These are phyloP conservation scores for Manacus vitellinus DNA, from an alignment of 2,113 vertebrate species.

Conservation along the genomic window DNA sequence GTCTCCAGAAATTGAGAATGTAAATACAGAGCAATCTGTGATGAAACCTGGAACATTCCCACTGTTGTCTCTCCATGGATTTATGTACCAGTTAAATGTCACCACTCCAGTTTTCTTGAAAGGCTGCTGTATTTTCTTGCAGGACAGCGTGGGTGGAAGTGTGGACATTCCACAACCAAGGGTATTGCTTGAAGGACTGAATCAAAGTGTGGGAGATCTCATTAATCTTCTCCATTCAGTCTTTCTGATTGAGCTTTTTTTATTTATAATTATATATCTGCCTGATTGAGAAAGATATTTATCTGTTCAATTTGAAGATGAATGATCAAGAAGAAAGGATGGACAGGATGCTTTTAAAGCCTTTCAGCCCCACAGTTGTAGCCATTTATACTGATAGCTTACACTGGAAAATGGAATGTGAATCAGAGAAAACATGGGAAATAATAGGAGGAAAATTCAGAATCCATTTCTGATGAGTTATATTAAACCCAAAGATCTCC, in stretches of 20 bases:
- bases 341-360: slow-evolving; percentile 38
- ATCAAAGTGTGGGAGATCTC: slow-evolving; percentile 5
- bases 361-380: slow-evolving; percentile 11
- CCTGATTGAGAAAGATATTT: slow-evolving; percentile 43
- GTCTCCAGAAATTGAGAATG: background rate
- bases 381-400: slow-evolving; percentile 47
- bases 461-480: slow-evolving; percentile 52
- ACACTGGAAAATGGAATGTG: background rate
- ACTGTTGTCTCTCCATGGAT: background rate
- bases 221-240: slow-evolving; percentile 19
- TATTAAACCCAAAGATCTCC: slow-evolving; percentile 66
- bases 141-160: background rate
- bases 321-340: slow-evolving; percentile 32
- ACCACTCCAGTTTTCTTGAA: background rate
- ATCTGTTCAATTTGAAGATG: background rate
- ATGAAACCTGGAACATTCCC: background rate
- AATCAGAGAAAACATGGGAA: background rate
- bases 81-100: background rate
- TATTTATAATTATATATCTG: slow-evolving; percentile 40
- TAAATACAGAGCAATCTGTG: background rate
- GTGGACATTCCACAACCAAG: background rate
- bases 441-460: slow-evolving; percentile 39
- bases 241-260: slow-evolving; percentile 16
- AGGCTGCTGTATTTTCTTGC: background rate
- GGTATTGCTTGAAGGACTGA: background rate